These are phyloP conservation scores for Crotalus horridus DNA, from an alignment of 2,113 vertebrate species.

Conservation along the genomic window DNA sequence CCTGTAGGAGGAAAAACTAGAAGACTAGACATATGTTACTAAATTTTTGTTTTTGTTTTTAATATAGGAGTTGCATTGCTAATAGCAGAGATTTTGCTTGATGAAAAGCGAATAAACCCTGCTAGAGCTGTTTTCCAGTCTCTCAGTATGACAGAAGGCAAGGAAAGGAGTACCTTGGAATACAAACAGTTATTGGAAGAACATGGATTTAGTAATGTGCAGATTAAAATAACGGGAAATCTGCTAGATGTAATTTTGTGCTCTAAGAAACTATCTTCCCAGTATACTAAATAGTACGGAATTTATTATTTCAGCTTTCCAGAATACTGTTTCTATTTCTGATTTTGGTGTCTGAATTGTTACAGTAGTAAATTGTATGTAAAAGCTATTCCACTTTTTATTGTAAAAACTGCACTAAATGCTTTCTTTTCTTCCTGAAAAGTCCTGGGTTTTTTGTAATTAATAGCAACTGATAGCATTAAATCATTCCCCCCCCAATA, in stretches of 20 bases:
- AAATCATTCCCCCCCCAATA: not conserved
- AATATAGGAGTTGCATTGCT: conserved; percentile 79
- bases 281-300: not conserved
- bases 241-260: conserved; percentile 79
- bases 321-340: not conserved
- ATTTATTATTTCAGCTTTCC: not conserved
- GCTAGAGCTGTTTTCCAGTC: conserved; percentile 78
- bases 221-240: conserved; percentile 72
- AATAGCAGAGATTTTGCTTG: conserved; percentile 83
- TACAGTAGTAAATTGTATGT: not conserved
- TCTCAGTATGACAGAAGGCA: conserved; percentile 82
- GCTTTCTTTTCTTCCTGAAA: not conserved
- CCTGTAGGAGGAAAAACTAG: not conserved
- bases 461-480: not conserved
- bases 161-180: conserved; percentile 76
- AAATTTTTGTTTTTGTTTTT: conserved; percentile 32
- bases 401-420: conserved; percentile 18
- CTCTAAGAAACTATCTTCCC: conserved; percentile 60
- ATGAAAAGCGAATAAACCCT: conserved; percentile 70
- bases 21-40: not conserved
- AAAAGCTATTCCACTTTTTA: not conserved
- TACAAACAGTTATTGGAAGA: conserved; percentile 77
- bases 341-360: not conserved
- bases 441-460: not conserved
- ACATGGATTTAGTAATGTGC: conserved; percentile 69